Evolutionary conservation across 2,113 vertebrate genomes (phyloP).

Genomic region (Gasterosteus aculeatus): DNA sequence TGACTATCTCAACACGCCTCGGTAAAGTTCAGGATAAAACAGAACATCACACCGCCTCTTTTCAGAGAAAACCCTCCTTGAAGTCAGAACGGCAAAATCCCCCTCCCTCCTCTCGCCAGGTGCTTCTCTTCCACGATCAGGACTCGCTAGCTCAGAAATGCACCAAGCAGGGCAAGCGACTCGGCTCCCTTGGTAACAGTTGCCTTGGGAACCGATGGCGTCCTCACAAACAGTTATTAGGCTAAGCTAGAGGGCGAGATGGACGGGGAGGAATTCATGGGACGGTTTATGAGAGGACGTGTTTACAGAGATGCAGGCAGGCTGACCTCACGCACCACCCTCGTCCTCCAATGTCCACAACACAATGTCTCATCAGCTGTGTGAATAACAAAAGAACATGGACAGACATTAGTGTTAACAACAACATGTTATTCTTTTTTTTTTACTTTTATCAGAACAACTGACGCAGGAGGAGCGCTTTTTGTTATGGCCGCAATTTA

Average conservation of each 20-base stretch:
- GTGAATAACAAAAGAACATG: conserved; percentile 21
- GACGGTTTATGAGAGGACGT: conserved; percentile 42
- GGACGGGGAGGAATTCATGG: not conserved
- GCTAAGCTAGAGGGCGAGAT: conserved; percentile 12
- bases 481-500: conserved; percentile 44
- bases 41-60: not conserved
- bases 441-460: conserved; percentile 25
- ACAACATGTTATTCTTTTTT: conserved; percentile 32
- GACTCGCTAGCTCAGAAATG: conserved; percentile 38
- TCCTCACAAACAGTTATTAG: conserved; percentile 44
- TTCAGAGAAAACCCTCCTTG: conserved; percentile 5
- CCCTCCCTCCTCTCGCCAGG: conserved; percentile 40
- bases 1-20: conserved; percentile 7
- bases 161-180: conserved; percentile 35
- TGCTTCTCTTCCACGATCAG: conserved; percentile 39
- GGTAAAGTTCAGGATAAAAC: not conserved
- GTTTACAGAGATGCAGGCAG: conserved; percentile 48
- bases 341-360: conserved; percentile 30
- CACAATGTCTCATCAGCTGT: conserved; percentile 30
- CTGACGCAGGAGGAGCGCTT: conserved; percentile 40
- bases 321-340: conserved; percentile 37
- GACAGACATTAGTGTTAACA: conserved; percentile 24
- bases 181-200: conserved; percentile 68
- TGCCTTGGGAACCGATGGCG: conserved; percentile 47
- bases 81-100: conserved; percentile 23